Evolutionary conservation across 2,113 vertebrate genomes (phyloP).

Genomic region (Dasyornis broadbenti): DNA sequence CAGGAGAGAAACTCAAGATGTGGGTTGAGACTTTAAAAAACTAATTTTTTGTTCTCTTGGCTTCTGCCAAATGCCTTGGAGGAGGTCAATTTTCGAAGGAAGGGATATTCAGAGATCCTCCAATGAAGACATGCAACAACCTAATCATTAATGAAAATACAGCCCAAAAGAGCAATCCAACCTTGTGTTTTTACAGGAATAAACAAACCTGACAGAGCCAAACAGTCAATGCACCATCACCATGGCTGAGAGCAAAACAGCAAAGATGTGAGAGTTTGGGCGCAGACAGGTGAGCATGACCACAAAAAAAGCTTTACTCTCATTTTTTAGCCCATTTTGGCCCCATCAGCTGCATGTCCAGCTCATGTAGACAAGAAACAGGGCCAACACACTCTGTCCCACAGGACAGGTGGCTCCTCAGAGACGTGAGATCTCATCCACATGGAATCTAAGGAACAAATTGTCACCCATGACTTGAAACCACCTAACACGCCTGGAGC

Average conservation of each 20-base stretch:
- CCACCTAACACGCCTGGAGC: background rate
- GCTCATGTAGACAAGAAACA: background rate
- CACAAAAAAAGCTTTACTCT: background rate
- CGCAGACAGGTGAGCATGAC: background rate
- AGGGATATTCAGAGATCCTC: background rate
- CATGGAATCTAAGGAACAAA: background rate
- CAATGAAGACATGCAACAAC: background rate
- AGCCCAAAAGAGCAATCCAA: fast-evolving
- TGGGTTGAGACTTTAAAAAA: background rate
- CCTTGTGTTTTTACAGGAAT: background rate
- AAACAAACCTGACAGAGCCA: background rate
- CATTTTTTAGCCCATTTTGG: background rate
- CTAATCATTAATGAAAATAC: background rate
- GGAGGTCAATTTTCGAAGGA: fast-evolving
- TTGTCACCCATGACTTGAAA: background rate
- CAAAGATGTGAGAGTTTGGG: background rate
- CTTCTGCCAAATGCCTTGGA: background rate
- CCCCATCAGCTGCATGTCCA: background rate
- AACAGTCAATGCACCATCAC: background rate
- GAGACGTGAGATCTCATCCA: background rate
- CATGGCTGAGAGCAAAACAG: background rate
- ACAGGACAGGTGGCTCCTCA: background rate
- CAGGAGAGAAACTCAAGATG: fast-evolving
- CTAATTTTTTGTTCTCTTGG: background rate
- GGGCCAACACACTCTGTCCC: background rate